Percentiles rank a stretch among this genome's conserved stretches.
phyloP scores from a whole-genome alignment of 2,113 vertebrate species.

The Neodontobutis hainanensis region DNA sequence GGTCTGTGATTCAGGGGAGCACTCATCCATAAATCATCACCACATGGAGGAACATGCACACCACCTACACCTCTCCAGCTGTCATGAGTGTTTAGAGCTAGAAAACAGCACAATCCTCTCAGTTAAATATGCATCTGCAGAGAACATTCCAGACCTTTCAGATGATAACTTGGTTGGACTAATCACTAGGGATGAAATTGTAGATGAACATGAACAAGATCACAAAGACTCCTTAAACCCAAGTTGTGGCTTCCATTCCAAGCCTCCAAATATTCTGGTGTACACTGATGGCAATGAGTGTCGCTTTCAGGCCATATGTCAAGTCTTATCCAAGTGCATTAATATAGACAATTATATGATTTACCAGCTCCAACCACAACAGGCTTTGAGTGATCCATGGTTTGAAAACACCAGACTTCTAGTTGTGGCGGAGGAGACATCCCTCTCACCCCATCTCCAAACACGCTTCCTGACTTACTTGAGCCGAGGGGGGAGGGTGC shows the following conservation, averaged over 20 bases:
- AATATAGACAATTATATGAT: constrained; percentile 80
- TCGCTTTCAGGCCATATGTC: constrained; percentile 71
- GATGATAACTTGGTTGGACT: constrained; percentile 58
- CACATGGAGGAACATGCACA: constrained; percentile 72
- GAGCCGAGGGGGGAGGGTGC: constrained; percentile 84
- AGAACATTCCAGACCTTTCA: constrained; percentile 88
- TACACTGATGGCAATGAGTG: constrained; percentile 77
- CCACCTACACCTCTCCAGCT: constrained; percentile 90
- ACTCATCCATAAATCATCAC: constrained; percentile 42
- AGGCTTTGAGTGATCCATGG: constrained; percentile 87
- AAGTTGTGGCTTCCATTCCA: constrained; percentile 51
- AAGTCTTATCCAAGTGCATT: constrained; percentile 81
- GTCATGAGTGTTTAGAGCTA: constrained; percentile 89
- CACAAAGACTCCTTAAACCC: neutral
- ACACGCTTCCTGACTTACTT: constrained; percentile 83
- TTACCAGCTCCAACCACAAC: constrained; percentile 83
- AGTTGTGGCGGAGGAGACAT: constrained; percentile 80
- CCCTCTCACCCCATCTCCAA: constrained; percentile 71
- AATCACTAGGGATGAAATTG: constrained; percentile 11
- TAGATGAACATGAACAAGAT: constrained; percentile 38
- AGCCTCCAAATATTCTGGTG: constrained; percentile 89
- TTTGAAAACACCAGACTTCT: constrained; percentile 83
- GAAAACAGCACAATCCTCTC: constrained; percentile 95
- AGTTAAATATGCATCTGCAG: constrained; percentile 85
- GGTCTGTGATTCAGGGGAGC: neutral